Conservation (phyloP, 2,797 vertebrate species). For the Liparis tanakae region DNA sequence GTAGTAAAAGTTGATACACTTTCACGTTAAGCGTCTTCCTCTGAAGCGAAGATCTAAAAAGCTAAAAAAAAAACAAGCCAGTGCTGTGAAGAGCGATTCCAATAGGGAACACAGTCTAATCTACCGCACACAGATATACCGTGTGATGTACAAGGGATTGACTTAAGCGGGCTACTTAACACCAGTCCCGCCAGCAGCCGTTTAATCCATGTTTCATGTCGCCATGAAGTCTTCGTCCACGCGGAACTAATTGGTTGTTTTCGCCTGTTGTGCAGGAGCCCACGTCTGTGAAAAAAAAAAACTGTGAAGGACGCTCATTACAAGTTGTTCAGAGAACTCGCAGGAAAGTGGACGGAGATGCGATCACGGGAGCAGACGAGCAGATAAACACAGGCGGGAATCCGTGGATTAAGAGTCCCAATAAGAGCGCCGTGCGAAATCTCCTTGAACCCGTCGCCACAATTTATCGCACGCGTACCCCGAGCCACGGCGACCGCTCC, state of each 20-base stretch:
- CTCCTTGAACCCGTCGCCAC: constrained; percentile 67
- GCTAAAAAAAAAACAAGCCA: constrained; percentile 34
- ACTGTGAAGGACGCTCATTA: constrained; percentile 72
- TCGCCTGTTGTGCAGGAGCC: constrained; percentile 50
- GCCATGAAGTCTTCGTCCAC: constrained; percentile 52
- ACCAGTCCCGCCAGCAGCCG: constrained; percentile 53
- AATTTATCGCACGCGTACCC: constrained; percentile 35
- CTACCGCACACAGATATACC: constrained; percentile 48
- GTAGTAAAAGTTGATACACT: constrained; percentile 29
- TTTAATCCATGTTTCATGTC: constrained; percentile 70
- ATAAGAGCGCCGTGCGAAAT: constrained; percentile 53
- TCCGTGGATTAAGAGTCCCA: constrained; percentile 29
- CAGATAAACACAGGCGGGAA: constrained; percentile 35
- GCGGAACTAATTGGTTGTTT: constrained; percentile 79
- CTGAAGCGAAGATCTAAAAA: constrained; percentile 52
- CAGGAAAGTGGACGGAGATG: constrained; percentile 27
- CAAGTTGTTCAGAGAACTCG: constrained; percentile 40
- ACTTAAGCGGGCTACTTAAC: constrained; percentile 56
- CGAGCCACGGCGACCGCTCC: neutral
- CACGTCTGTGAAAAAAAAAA: constrained; percentile 42
- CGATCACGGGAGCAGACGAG: constrained; percentile 44
- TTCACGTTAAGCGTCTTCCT: constrained; percentile 28
- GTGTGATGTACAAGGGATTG: constrained; percentile 54
- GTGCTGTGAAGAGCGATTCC: constrained; percentile 34
- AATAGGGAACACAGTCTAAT: constrained; percentile 52